Evolutionary conservation across 2,113 vertebrate species (phyloP), one percentile per base, ranked within the genome.

Genomic region (Pyrgilauda ruficollis): DNA sequence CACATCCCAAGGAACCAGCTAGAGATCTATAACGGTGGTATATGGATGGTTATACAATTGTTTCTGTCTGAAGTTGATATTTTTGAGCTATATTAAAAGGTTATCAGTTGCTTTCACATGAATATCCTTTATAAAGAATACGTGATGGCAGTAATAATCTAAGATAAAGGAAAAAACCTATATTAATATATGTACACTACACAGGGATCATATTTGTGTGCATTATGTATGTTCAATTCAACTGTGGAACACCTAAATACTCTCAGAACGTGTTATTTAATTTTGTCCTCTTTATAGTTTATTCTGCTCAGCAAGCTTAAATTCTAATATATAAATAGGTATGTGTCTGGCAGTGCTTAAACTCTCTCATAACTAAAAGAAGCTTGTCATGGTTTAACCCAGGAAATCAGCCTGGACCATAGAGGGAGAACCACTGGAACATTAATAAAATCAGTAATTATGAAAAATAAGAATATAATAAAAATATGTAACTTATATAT

Each of bases 171-270:
- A 89, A 6, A 6, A 70, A 68, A 35, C 8, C 3, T 52, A 27
- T 56, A 35, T 64, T 39, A 43, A 13, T 62, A 44, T 3, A 44
- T 0, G 0, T 35, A 20, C 1, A 0, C 44, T 53, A 41, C 13
- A 46, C 3, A 70, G 11, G 15, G 5, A 20, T 75, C 16, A 35
- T 63, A 53, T 30, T 56, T 46, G 4, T 23, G 14, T 14, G 7
- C 18, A 11, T 72, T 72, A 6, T 27, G 6, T 6, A 3, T n/a
- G 22, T 59, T 63, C n/a, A n/a, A 1, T 66, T 27, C 30, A 82
- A 50, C 11, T 77, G 15, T 67, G 24, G 19, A 49, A 27, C 11
- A 33, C 3, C 22, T 73, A 74, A 86, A 44, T 66, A 23, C 7
- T 58, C 9, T 74, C 31, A 85, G 19, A 82, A 41, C 4, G n/a